Base-by-base conservation (phyloP, 2,888 invertebrate species). In the Mythimna loreyi region DNA sequence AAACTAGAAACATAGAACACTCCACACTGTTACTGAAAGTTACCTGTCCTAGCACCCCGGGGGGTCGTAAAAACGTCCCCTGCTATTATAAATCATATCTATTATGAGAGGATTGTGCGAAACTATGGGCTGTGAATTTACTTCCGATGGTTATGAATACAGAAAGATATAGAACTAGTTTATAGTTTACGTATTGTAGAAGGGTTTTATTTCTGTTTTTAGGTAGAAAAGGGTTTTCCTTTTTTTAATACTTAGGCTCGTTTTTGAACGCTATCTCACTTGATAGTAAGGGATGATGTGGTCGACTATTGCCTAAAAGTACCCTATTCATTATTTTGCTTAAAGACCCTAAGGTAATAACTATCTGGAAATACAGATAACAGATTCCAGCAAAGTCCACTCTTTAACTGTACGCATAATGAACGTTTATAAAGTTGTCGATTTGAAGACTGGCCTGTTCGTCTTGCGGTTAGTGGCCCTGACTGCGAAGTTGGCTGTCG, bases 31-130 rank as follows among this genome's bases (percentile, higher is more conserved):
- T 63, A 58, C 57, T 67, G 49, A 77, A 82, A 73, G 50, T 71
- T 80, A 83, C 85, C 85, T 84, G 83, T 59, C 49, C 62, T 9
- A 28, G 65, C 74, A 58, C 82, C 56, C 64, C 13, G 56, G 77
- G 73, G 83, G 28, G n/a, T 75, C 80, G 67, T 84, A 82, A 83
- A 83, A 83, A 73, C 75, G 77, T 77, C 75, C 62, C 56, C 50
- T 2, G 19, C 25, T 19, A 50, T 65, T 70, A 84, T 83, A 83
- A 84, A 83, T 83, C 85, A 84, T 59, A 69, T 65, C 75, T 69
- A 78, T 84, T 84, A 84, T 78, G 75, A 78, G 70, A 58, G 78
- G 75, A 84, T 75, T 75, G 67, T 69, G 52, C 57, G 61, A 73
- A 75, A 80, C 78, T 82, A 75, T 75, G 75, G 65, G 49, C 28